Percentiles rank a stretch among this genome's conserved stretches.
These are phyloP conservation scores for Drosophila bunnanda DNA, from an alignment of 2,888 invertebrate genomes.

Conservation along the genomic window DNA sequence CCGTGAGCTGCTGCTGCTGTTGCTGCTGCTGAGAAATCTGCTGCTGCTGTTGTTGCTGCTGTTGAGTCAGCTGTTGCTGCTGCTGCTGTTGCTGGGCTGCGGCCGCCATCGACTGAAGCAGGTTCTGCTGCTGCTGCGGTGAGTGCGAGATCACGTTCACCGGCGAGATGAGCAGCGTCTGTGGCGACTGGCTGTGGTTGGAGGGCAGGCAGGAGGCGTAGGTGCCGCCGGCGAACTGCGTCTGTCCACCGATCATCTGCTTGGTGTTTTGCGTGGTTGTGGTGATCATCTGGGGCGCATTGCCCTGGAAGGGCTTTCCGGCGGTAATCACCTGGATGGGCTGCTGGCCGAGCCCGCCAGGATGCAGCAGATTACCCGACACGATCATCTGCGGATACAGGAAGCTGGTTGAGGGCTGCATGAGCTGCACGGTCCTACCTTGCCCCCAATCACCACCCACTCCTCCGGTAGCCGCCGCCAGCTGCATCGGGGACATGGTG, in stretches of 20 bases:
- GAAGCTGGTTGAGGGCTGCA: slow-evolving; percentile 89
- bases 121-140: slow-evolving; percentile 84
- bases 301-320: slow-evolving; percentile 93
- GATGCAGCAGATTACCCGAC: slow-evolving; percentile 91
- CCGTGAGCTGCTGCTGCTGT: slow-evolving; percentile 62
- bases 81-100: slow-evolving; percentile 56
- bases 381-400: slow-evolving; percentile 92
- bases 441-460: slow-evolving; percentile 87
- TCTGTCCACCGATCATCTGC: slow-evolving; percentile 86
- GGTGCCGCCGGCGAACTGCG: slow-evolving; percentile 85
- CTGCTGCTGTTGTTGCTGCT: slow-evolving; percentile 81
- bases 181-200: slow-evolving; percentile 91
- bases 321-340: slow-evolving; percentile 90
- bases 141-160: slow-evolving; percentile 83
- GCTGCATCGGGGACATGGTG: slow-evolving; percentile 91
- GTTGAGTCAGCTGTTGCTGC: slow-evolving; percentile 62
- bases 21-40: slow-evolving; percentile 82
- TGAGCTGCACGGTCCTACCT: slow-evolving; percentile 92
- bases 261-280: slow-evolving; percentile 88
- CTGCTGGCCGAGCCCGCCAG: slow-evolving; percentile 82
- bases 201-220: slow-evolving; percentile 89
- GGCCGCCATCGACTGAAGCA: slow-evolving; percentile 83
- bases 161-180: slow-evolving; percentile 90
- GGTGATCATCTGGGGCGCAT: slow-evolving; percentile 93
- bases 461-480: slow-evolving; percentile 86